Evolutionary conservation across 2,113 vertebrate species (phyloP).

Genomic region (Glaucomys volans): DNA sequence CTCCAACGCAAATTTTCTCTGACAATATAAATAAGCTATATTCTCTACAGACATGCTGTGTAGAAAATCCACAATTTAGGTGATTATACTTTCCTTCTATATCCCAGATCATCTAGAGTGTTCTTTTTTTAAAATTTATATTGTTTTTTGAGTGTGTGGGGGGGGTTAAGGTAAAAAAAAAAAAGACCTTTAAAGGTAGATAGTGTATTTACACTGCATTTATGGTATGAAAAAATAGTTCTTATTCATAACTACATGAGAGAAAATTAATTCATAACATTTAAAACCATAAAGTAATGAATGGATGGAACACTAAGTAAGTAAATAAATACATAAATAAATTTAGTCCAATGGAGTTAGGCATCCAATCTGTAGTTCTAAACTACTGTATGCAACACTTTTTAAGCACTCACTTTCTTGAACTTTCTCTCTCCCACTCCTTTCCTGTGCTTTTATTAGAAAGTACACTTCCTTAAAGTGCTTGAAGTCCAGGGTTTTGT

Average conservation of each 20-base stretch:
- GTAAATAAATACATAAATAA: neutral
- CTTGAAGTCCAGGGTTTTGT: neutral
- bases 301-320: neutral
- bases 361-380: neutral
- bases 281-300: neutral
- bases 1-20: neutral
- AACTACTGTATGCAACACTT: neutral
- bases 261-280: neutral
- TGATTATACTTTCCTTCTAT: neutral
- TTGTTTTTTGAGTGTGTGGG: accelerated
- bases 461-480: neutral
- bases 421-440: too few relatives aligned
- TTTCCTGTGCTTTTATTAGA: neutral
- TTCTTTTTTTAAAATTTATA: neutral
- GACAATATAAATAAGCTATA: neutral
- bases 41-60: neutral
- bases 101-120: neutral
- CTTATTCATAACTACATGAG: neutral
- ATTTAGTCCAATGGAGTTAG: neutral
- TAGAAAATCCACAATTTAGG: too few relatives aligned
- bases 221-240: neutral
- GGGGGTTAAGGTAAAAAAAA: neutral
- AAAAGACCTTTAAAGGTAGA: neutral
- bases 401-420: neutral
- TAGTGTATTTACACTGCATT: neutral